Evolutionary conservation across 2,113 vertebrate genomes (phyloP).

Genomic region (Proterorhinus semilunaris): DNA sequence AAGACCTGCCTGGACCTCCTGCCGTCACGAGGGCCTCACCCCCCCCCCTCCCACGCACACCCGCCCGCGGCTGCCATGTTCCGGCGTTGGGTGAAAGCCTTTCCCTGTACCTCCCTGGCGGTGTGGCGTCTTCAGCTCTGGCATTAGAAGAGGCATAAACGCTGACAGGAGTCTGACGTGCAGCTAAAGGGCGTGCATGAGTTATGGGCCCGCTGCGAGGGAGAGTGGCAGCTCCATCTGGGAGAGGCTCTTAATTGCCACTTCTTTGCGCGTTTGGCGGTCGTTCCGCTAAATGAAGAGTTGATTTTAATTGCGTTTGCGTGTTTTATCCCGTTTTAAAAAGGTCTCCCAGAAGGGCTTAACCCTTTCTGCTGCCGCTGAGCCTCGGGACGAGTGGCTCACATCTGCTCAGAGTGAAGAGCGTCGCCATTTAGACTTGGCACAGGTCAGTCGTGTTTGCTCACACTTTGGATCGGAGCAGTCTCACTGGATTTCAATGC

Average conservation of each 20-base stretch:
- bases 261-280: background rate
- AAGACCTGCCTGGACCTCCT: background rate
- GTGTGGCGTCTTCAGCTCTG: constrained; percentile 34
- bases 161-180: constrained; percentile 45
- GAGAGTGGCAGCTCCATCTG: constrained; percentile 4
- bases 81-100: constrained; percentile 51
- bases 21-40: background rate
- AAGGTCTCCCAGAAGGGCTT: background rate
- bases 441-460: background rate
- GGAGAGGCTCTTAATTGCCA: background rate
- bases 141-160: constrained; percentile 35
- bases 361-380: background rate
- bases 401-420: background rate
- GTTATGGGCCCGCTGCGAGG: constrained; percentile 46
- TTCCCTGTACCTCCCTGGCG: constrained; percentile 59
- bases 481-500: too few species aligned
- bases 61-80: constrained; percentile 18
- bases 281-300: background rate
- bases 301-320: background rate
- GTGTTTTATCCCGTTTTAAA: background rate
- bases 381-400: background rate
- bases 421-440: background rate
- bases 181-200: constrained; percentile 51
- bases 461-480: too few species aligned
- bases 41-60: constrained; percentile 15